Conservation (phyloP, 2,888 invertebrate genomes). For the Drosophila barbarae region DNA sequence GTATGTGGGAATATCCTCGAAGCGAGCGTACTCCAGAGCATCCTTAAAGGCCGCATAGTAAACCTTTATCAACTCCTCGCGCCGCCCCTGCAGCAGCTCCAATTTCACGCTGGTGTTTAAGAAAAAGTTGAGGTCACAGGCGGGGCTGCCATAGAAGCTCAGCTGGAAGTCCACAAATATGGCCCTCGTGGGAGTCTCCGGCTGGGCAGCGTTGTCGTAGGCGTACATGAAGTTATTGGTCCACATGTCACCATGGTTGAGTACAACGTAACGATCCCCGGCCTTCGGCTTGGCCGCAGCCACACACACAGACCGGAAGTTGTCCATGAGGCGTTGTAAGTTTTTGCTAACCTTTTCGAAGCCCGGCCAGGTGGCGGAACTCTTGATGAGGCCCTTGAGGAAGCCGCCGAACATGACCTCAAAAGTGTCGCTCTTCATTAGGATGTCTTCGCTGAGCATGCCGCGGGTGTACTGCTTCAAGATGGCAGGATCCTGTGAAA, state of each 20-base stretch:
- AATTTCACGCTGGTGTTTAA: conserved; percentile 67
- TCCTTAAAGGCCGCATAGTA: conserved; percentile 65
- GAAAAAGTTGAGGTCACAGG: conserved; percentile 76
- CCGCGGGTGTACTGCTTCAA: conserved; percentile 51
- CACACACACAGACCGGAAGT: conserved; percentile 51
- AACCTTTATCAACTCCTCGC: conserved; percentile 62
- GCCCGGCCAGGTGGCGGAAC: conserved; percentile 78
- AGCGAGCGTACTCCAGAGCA: conserved; percentile 64
- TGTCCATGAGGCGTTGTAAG: conserved; percentile 59
- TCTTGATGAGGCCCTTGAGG: conserved; percentile 64
- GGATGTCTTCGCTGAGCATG: conserved; percentile 56
- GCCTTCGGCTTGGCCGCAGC: conserved; percentile 51
- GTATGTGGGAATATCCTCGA: conserved; percentile 63
- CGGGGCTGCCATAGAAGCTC: conserved; percentile 71
- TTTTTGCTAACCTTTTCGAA: conserved; percentile 78
- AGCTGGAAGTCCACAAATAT: conserved; percentile 77
- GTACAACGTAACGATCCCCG: conserved; percentile 74
- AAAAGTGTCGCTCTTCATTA: conserved; percentile 54
- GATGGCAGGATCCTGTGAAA: conserved; percentile 57
- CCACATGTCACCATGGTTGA: conserved; percentile 82
- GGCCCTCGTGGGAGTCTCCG: conserved; percentile 63
- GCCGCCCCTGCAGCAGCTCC: conserved; percentile 54
- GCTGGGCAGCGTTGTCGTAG: conserved; percentile 68
- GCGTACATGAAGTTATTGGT: conserved; percentile 81
- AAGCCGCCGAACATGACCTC: conserved; percentile 61